Evolutionary conservation across 37 sponge, comb jelly and placozoan species (phyloP), one percentile per base, ranked within the genome.

Genomic region (Corticium candelabrum): DNA sequence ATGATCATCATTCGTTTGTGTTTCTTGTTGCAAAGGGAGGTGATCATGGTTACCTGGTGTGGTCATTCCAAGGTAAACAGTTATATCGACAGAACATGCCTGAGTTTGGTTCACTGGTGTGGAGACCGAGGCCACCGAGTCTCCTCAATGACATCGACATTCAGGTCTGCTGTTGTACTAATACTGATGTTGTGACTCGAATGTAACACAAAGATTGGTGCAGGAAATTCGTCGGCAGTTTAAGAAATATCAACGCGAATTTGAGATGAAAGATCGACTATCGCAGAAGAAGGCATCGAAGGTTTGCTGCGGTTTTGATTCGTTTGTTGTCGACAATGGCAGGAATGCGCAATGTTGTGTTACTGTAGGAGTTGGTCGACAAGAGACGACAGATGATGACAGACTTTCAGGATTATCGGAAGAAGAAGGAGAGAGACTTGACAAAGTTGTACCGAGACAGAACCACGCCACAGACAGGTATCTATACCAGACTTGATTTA

Each of bases 71-170:
- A 80, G 97, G 97, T 2, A 78, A 76, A 68, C 79, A 80, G 33
- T 81, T 96, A 30, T 88, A 84, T 36, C 84, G 88, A 37, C 86
- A 82, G 43, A 87, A 86, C 0, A 35, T 77, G 29, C 94, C 92
- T 37, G 81, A 81, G 40, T 90, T 96, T 56, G 84, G 95, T 41
- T 89, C 85, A 81, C 76, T 93, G 33, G 77, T 89, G 34, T 96
- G 97, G 97, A 43, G 97, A 37, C 97, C 97, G 32, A 40, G 94
- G 67, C 97, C 97, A n/a, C 94, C 91, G 21, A 67, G 90, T 7
- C 85, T 93, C 1, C 94, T 96, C 57, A 78, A 80, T 40, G 89
- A 84, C 0, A 84, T 90, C 15, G 89, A 87, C 78, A 68, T 90
- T 29, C 70, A 85, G 83, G 93, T 89, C 5, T n/a, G 73, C 32